phyloP scores from a whole-genome alignment of 2,797 vertebrate species.

The Toxotes lorentzi region DNA sequence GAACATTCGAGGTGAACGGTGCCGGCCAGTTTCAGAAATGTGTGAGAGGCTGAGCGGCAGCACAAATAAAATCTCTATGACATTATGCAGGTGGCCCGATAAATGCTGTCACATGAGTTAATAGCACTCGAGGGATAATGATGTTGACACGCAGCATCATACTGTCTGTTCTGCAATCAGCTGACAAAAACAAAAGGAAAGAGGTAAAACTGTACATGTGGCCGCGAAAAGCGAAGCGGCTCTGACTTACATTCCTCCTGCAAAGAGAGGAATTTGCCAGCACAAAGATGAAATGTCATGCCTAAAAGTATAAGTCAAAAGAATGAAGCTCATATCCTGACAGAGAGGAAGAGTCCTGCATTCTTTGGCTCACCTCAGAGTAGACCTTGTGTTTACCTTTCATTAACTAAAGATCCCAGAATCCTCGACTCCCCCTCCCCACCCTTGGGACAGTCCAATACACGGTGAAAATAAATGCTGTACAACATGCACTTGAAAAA shows the following conservation, averaged over 20 bases:
- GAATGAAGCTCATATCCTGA: conserved; percentile 85
- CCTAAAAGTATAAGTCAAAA: conserved; percentile 65
- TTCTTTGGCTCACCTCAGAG: conserved; percentile 74
- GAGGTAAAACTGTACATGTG: conserved; percentile 3
- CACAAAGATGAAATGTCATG: conserved; percentile 62
- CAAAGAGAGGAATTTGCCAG: conserved; percentile 57
- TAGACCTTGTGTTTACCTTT: conserved; percentile 82
- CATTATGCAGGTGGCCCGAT: conserved; percentile 10
- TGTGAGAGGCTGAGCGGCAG: conserved; percentile 40
- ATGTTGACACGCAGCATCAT: conserved; percentile 11
- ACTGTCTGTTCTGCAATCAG: neutral
- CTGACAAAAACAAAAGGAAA: conserved; percentile 24
- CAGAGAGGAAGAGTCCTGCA: conserved; percentile 62
- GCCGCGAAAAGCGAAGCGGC: neutral
- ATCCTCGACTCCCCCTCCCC: conserved; percentile 47
- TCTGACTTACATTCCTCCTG: conserved; percentile 29
- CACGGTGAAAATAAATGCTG: conserved; percentile 57
- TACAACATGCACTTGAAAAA: conserved; percentile 37
- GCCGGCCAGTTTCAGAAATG: conserved; percentile 42
- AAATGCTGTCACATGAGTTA: neutral
- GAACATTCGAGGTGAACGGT: conserved; percentile 9
- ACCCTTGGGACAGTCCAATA: conserved; percentile 43
- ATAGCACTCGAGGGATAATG: neutral
- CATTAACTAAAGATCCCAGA: conserved; percentile 79
- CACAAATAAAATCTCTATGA: conserved; percentile 20